Conservation (phyloP, 2,888 invertebrate genomes). For the Podabrus alpinus region DNA sequence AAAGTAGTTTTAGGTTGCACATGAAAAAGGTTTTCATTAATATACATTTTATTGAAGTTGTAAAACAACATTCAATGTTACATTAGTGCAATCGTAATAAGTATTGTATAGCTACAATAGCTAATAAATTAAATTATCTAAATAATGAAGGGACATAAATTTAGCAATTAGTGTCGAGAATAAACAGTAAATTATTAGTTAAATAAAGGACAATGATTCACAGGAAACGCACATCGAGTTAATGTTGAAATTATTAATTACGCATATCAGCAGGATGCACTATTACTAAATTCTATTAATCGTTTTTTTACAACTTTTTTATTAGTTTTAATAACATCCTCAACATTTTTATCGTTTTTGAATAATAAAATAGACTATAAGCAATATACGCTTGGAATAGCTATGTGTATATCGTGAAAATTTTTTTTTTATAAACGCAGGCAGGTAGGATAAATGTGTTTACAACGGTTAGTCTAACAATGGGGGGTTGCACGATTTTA, state of each 20-base stretch:
- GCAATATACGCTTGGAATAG: not conserved
- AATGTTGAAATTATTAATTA: slow-evolving; percentile 29
- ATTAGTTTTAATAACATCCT: not conserved
- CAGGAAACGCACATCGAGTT: slow-evolving; percentile 29
- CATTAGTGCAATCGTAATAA: slow-evolving; percentile 15
- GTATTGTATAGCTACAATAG: slow-evolving; percentile 23
- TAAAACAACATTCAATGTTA: slow-evolving; percentile 14
- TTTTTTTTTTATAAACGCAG: not conserved
- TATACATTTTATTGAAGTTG: slow-evolving; percentile 10
- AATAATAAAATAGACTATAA: not conserved
- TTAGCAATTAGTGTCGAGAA: slow-evolving; percentile 31
- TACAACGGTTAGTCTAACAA: not conserved
- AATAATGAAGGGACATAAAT: slow-evolving; percentile 32
- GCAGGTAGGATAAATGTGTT: not conserved
- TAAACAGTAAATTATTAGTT: slow-evolving; percentile 33
- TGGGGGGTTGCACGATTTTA: not conserved
- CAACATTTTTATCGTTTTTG: not conserved
- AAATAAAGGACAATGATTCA: slow-evolving; percentile 30
- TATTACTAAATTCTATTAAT: not conserved
- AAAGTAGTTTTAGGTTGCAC: not conserved
- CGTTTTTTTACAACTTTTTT: not conserved
- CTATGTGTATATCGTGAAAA: not conserved
- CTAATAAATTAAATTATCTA: slow-evolving; percentile 32
- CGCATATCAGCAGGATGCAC: slow-evolving; percentile 23
- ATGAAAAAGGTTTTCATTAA: not conserved